Percentiles rank a stretch among this genome's conserved stretches.
Conservation (phyloP, 2,113 vertebrate species). For the Xenopus borealis region DNA sequence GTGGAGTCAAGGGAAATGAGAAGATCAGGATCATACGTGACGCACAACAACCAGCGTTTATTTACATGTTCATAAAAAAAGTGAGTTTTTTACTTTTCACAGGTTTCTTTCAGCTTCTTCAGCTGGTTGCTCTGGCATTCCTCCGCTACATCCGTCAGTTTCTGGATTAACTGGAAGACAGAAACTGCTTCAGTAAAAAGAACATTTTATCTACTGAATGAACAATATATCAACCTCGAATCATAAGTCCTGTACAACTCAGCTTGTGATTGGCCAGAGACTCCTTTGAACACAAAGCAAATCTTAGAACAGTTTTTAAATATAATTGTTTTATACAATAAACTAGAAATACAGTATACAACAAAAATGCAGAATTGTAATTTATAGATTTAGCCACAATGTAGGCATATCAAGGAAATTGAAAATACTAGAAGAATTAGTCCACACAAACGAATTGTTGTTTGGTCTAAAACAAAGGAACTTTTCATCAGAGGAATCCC, state of each 20-base stretch:
- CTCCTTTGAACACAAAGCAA: too few relatives aligned
- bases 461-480: conserved; percentile 32
- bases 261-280: too few relatives aligned
- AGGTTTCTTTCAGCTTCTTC: conserved; percentile 90
- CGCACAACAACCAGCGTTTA: background rate
- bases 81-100: conserved; percentile 83
- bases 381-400: background rate
- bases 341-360: too few relatives aligned
- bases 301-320: too few relatives aligned
- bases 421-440: conserved; percentile 6
- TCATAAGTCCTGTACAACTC: too few relatives aligned
- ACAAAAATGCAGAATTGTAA: too few relatives aligned
- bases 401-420: background rate
- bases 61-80: conserved; percentile 10
- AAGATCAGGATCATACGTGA: background rate
- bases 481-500: conserved; percentile 42
- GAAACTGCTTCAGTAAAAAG: background rate
- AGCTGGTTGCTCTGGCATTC: conserved; percentile 90
- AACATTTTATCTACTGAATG: too few relatives aligned
- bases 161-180: conserved; percentile 82
- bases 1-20: conserved; percentile 25
- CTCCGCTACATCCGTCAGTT: conserved; percentile 86
- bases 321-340: too few relatives aligned
- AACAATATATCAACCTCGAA: too few relatives aligned
- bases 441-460: conserved; percentile 17